Evolutionary conservation across 2,113 vertebrate species (phyloP).

Genomic region (Scomber japonicus): DNA sequence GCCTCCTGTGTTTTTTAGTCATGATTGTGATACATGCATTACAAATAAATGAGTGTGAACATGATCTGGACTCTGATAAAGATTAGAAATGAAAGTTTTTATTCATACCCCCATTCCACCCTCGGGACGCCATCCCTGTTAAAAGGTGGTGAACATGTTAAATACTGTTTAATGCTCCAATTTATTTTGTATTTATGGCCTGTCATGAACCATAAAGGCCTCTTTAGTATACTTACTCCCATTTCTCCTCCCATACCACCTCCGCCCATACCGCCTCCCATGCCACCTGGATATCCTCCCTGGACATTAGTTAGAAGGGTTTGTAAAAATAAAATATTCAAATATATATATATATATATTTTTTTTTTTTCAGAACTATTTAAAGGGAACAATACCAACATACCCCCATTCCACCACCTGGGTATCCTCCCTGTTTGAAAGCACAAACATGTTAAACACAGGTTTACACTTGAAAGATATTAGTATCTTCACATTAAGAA

Average conservation of each 20-base stretch:
- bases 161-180: not conserved
- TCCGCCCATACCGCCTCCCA: slow-evolving; percentile 17
- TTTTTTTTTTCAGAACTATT: not conserved
- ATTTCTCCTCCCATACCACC: slow-evolving; percentile 47
- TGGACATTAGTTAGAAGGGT: not conserved
- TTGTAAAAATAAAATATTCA: too few relatives aligned
- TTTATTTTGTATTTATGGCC: not conserved
- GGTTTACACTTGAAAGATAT: not conserved
- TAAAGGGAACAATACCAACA: slow-evolving; percentile 1
- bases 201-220: not conserved
- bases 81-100: not conserved
- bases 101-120: slow-evolving; percentile 57
- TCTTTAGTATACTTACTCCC: slow-evolving; percentile 10
- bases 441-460: not conserved
- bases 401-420: slow-evolving; percentile 61
- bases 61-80: not conserved
- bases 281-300: slow-evolving; percentile 49
- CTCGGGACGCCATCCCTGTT: slow-evolving; percentile 70
- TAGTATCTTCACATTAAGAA: too few relatives aligned
- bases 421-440: slow-evolving; percentile 65
- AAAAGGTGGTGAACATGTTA: not conserved
- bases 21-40: not conserved
- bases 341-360: not conserved
- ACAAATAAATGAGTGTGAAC: not conserved
- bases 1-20: not conserved